phyloP scores from a whole-genome alignment of 2,797 vertebrate species.

The Anabas testudineus region DNA sequence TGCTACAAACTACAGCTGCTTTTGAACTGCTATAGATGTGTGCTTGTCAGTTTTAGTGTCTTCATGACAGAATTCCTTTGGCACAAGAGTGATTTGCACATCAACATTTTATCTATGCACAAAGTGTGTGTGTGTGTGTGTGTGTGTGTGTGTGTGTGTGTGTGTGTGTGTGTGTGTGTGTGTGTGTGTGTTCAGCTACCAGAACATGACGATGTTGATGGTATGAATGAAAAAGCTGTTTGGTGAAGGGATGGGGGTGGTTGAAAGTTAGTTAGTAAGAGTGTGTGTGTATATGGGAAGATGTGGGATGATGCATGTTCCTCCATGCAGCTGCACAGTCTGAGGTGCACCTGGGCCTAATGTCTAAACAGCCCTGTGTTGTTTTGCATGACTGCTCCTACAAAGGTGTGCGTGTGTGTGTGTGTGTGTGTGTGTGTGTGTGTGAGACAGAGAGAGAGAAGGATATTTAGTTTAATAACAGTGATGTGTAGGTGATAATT shows the following conservation, averaged over 20 bases:
- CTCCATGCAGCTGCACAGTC: slow-evolving; percentile 65
- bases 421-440: slow-evolving; percentile 14
- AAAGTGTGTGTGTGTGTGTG: neutral
- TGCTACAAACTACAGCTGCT: neutral
- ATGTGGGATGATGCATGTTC: slow-evolving; percentile 14
- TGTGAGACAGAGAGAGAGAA: neutral
- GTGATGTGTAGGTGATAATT: no score
- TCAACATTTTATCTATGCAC: neutral
- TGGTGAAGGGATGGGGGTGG: slow-evolving; percentile 36
- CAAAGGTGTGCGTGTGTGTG: slow-evolving; percentile 35
- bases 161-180: no score
- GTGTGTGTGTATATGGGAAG: slow-evolving; percentile 11
- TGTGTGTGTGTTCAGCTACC: slow-evolving; percentile 27
- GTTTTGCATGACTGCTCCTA: slow-evolving; percentile 60
- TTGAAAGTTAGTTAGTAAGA: slow-evolving; percentile 12
- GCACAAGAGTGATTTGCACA: neutral
- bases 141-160: slow-evolving; percentile 5
- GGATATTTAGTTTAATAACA: no score
- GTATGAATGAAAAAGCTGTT: slow-evolving; percentile 46
- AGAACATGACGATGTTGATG: slow-evolving; percentile 39
- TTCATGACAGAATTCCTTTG: slow-evolving; percentile 34
- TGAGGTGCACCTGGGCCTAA: slow-evolving; percentile 68
- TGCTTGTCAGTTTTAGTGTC: slow-evolving; percentile 4
- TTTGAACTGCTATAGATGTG: neutral
- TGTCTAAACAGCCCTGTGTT: slow-evolving; percentile 63